These are phyloP conservation scores for Hylyphantes graminicola DNA, from an alignment of 1,140 invertebrate species.

Conservation along the genomic window DNA sequence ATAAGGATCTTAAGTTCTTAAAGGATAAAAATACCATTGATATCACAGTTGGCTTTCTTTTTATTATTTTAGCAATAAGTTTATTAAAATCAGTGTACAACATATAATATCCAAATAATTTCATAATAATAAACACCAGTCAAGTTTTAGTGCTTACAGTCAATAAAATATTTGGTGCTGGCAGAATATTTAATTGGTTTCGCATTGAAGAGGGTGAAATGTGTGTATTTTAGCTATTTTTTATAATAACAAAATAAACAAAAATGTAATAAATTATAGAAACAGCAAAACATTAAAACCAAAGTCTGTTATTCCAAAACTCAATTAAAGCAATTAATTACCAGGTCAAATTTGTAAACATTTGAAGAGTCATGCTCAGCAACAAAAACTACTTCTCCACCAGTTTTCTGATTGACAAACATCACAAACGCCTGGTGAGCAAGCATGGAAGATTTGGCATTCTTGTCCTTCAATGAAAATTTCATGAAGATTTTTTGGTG, in stretches of 20 bases:
- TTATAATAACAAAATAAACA: not conserved
- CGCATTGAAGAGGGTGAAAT: too few species aligned
- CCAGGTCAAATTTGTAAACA: conserved; percentile 92
- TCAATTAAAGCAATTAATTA: conserved; percentile 68
- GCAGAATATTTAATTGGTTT: too few species aligned
- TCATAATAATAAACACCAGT: too few species aligned
- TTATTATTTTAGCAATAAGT: too few species aligned
- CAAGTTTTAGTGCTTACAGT: too few species aligned
- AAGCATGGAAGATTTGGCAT: conserved; percentile 74
- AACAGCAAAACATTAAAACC: not conserved
- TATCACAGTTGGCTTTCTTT: too few species aligned
- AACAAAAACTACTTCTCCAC: conserved; percentile 91
- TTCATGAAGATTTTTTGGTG: conserved; percentile 89
- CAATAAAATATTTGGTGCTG: too few species aligned
- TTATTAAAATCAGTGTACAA: too few species aligned
- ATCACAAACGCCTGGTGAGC: conserved; percentile 95
- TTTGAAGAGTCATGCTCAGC: conserved; percentile 85
- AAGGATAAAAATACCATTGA: too few species aligned
- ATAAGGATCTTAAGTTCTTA: too few species aligned
- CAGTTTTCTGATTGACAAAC: conserved; percentile 72
- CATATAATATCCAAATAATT: too few species aligned
- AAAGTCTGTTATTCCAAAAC: not conserved
- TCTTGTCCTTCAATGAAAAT: conserved; percentile 82
- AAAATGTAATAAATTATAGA: not conserved
- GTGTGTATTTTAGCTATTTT: not conserved